A percentile compares a stretch with the other conserved stretches of the same genome.
Evolutionary conservation across 1,140 invertebrate genomes (phyloP).

Genomic region (Drosophila ogumai): DNA sequence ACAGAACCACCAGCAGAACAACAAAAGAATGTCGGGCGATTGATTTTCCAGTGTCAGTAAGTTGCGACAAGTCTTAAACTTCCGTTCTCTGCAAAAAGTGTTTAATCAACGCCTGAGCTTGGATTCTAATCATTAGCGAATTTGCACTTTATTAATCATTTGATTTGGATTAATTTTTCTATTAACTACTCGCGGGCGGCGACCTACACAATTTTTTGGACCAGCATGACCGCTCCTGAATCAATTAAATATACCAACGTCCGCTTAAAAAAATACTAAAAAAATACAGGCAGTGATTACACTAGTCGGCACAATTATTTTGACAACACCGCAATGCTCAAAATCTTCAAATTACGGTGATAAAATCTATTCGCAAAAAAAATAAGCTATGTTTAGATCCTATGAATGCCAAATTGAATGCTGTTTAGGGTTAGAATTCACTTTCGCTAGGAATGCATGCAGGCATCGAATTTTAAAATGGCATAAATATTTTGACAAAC

Average conservation of each 20-base stretch:
- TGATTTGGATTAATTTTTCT: conserved; percentile 24
- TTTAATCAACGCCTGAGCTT: neutral
- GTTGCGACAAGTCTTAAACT: neutral
- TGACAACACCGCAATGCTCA: too few species aligned
- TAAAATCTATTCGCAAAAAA: too few species aligned
- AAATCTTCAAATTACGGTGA: too few species aligned
- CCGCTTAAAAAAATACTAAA: conserved; percentile 1
- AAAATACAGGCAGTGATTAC: neutral
- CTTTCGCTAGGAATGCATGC: too few species aligned
- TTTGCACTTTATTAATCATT: neutral
- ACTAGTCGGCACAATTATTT: too few species aligned
- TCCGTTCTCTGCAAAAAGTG: neutral
- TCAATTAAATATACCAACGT: neutral
- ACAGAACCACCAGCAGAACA: conserved; percentile 20
- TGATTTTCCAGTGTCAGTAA: conserved; percentile 41
- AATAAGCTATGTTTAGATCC: too few species aligned
- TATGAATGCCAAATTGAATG: too few species aligned
- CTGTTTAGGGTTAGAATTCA: too few species aligned
- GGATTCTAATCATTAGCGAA: neutral
- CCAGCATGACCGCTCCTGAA: conserved; percentile 2
- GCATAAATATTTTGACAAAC: too few species aligned
- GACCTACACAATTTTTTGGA: conserved; percentile 32
- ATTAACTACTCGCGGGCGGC: conserved; percentile 28
- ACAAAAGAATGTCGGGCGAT: conserved; percentile 20
- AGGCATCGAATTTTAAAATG: too few species aligned